Conservation (phyloP, 2,888 invertebrate genomes). For the Steinernema hermaphroditum region DNA sequence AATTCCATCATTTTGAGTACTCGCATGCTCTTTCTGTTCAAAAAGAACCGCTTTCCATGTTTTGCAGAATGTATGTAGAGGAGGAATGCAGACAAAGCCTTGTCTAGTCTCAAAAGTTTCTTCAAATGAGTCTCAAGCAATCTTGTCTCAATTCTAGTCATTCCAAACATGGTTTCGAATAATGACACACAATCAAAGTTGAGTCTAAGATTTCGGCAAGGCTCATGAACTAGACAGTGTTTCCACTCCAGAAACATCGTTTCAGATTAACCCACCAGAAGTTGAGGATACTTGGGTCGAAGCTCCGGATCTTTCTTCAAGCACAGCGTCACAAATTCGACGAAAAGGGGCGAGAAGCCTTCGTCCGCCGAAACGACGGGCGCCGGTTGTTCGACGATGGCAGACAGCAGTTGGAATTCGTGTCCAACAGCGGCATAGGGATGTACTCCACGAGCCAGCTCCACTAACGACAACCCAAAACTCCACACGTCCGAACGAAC, state of each 20-base stretch:
- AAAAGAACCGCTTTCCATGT: background rate
- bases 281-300: slow-evolving; percentile 59
- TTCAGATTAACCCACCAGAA: slow-evolving; percentile 54
- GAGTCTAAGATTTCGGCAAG: no score
- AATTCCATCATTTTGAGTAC: background rate
- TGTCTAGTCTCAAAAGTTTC: background rate
- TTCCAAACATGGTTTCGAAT: background rate
- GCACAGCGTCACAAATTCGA: slow-evolving; percentile 56
- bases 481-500: slow-evolving; percentile 99
- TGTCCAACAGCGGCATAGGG: slow-evolving; percentile 71
- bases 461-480: slow-evolving; percentile 77
- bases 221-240: no score
- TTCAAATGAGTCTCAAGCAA: background rate
- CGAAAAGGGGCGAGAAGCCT: slow-evolving; percentile 53
- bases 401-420: slow-evolving; percentile 82
- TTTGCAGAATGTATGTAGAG: background rate
- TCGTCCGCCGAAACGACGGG: slow-evolving; percentile 62
- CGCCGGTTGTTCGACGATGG: slow-evolving; percentile 77
- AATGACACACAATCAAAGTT: no score
- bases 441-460: slow-evolving; percentile 92
- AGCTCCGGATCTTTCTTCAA: slow-evolving; percentile 53
- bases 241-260: no score
- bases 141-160: background rate
- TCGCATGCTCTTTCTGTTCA: background rate
- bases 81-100: background rate